Conservation (phyloP, 2,888 invertebrate genomes). For the Proisotoma minuta region DNA sequence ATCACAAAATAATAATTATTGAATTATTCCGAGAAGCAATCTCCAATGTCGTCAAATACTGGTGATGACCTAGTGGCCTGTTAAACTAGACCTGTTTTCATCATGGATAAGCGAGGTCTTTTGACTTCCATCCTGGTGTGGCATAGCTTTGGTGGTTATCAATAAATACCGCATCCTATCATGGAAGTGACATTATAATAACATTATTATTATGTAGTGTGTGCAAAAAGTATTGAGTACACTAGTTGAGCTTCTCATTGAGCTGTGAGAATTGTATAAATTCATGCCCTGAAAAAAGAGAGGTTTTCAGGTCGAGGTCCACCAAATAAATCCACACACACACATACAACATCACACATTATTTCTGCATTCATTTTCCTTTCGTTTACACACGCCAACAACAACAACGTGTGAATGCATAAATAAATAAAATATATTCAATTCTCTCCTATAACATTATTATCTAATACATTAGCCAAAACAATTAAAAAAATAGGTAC, state of each 20-base stretch:
- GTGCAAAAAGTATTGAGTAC: background rate
- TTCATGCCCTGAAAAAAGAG: constrained; percentile 13
- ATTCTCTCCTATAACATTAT: too few species aligned
- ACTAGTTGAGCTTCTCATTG: constrained; percentile 1
- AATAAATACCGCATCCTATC: too few species aligned
- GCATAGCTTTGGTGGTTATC: too few species aligned
- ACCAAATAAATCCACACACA: constrained; percentile 16
- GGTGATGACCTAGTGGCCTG: constrained; percentile 46
- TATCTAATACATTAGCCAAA: too few species aligned
- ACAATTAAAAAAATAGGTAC: too few species aligned
- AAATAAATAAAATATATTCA: background rate
- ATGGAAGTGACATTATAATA: too few species aligned
- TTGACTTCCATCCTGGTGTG: too few species aligned
- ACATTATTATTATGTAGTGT: background rate
- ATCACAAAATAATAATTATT: too few species aligned
- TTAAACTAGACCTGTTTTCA: constrained; percentile 48
- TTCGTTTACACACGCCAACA: constrained; percentile 1
- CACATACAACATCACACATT: constrained; percentile 12
- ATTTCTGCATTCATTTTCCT: background rate
- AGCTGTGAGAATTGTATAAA: constrained; percentile 9
- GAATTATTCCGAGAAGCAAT: too few species aligned
- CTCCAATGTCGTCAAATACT: too few species aligned
- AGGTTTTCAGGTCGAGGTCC: constrained; percentile 48
- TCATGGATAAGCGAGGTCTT: constrained; percentile 8
- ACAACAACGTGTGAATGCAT: background rate